Conservation (phyloP, 2,888 invertebrate species). For the Cantharis rufa region DNA sequence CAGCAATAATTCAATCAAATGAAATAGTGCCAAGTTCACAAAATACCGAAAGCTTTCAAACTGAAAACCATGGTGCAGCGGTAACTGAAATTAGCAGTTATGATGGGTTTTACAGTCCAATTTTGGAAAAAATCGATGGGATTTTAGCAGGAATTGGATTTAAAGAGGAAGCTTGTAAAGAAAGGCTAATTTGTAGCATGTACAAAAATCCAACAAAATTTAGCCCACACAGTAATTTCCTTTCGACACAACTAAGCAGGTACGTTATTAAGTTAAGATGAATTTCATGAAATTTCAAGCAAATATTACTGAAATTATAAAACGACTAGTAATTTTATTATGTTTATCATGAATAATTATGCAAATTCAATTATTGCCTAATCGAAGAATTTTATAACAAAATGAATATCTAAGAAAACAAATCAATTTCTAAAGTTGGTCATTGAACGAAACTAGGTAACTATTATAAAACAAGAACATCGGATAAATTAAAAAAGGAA, state of each 20-base stretch:
- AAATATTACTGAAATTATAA: not conserved
- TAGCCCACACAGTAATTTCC: constrained; percentile 84
- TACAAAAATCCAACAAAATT: constrained; percentile 82
- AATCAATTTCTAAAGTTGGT: not conserved
- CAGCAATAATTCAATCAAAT: not conserved
- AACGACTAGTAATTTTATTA: not conserved
- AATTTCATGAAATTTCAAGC: not conserved
- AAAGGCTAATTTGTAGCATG: constrained; percentile 80
- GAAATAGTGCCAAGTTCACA: not conserved
- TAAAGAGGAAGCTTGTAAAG: constrained; percentile 72
- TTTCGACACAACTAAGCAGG: constrained; percentile 89
- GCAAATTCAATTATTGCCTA: not conserved
- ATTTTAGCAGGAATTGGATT: constrained; percentile 74
- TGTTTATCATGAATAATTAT: not conserved
- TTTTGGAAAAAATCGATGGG: constrained; percentile 77
- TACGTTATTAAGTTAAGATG: constrained; percentile 58
- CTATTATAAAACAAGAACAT: not conserved
- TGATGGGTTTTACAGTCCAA: constrained; percentile 75
- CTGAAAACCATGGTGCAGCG: constrained; percentile 38
- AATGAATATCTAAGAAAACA: not conserved
- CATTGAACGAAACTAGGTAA: not conserved
- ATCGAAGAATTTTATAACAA: not conserved
- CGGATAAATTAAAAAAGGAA: not conserved
- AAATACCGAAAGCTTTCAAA: not conserved
- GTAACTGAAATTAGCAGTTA: constrained; percentile 46